phyloP scores from a whole-genome alignment of 2,113 vertebrate species.

The Lagopus muta region DNA sequence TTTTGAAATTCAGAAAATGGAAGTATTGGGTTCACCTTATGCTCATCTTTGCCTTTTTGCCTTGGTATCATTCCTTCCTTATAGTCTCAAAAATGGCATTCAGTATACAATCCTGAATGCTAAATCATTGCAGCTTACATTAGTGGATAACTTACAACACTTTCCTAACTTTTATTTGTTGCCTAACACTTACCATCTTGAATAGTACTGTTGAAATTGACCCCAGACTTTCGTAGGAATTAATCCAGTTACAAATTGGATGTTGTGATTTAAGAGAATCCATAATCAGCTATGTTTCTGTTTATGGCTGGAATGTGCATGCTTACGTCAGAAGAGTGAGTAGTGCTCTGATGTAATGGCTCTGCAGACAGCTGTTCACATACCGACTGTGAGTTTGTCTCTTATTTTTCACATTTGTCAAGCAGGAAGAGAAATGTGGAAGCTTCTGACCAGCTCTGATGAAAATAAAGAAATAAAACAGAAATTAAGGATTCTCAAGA shows the following conservation, averaged over 20 bases:
- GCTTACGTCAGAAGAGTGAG: neutral
- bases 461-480: neutral
- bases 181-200: neutral
- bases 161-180: neutral
- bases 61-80: neutral
- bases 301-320: neutral
- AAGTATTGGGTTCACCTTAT: neutral
- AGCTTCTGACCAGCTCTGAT: neutral
- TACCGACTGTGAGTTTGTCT: neutral
- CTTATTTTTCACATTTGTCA: neutral
- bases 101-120: neutral
- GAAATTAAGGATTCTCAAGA: neutral
- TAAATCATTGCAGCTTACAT: neutral
- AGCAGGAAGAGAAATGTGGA: neutral
- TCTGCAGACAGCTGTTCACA: neutral
- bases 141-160: neutral
- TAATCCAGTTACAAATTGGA: neutral
- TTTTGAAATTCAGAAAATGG: neutral
- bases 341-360: neutral
- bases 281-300: neutral
- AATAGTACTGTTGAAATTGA: neutral
- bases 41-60: neutral
- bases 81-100: fast-evolving
- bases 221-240: neutral
- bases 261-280: neutral